Base-by-base conservation (phyloP, 2,888 invertebrate genomes). In the Xestia ashworthii region DNA sequence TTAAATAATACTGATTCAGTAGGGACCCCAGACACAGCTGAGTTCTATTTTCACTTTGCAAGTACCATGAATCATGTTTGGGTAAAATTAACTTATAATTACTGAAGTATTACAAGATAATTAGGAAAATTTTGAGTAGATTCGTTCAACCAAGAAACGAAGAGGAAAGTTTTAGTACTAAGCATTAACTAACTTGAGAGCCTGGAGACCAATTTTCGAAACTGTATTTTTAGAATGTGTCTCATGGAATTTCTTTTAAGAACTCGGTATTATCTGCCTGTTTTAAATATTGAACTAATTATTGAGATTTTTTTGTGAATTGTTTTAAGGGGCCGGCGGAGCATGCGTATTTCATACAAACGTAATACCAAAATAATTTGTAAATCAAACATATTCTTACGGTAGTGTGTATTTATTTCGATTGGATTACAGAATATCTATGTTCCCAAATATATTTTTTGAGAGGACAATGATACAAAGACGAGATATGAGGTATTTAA, bases 1-100 rank as follows among this genome's bases (percentile, higher is more conserved):
- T 90, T 85, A 89, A 93, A 92, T 91, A 92, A 91, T 89, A 89
- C 85, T 90, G 90, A 91, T 91, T 91, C 89, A 77, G 79, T 78
- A 71, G 83, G 80, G 88, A 84, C 83, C 70, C 6, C 22, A 55
- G 72, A 78, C 79, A 79, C 78, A 87, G 74, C 62, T 75, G 88
- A 90, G 88, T 87, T 87, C 80, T 87, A 89, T 89, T 81, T 89
- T 83, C 76, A 83, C 81, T 78, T 85, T 82, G 84, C n/a, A 73
- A 84, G 81, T 77, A 85, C 82, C 65, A 89, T 90, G 88, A 91
- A 90, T 91, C 83, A 90, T 89, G 89, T 91, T 90, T 89, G 64
- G 81, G 79, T 84, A 78, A 90, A 90, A 93, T 93, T 89, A 91
- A 92, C 89, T 91, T 90, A 88, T 91, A 91, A 93, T 93, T 90